Evolutionary conservation across 2,113 vertebrate genomes (phyloP).

Genomic region (Crotophaga sulcirostris): DNA sequence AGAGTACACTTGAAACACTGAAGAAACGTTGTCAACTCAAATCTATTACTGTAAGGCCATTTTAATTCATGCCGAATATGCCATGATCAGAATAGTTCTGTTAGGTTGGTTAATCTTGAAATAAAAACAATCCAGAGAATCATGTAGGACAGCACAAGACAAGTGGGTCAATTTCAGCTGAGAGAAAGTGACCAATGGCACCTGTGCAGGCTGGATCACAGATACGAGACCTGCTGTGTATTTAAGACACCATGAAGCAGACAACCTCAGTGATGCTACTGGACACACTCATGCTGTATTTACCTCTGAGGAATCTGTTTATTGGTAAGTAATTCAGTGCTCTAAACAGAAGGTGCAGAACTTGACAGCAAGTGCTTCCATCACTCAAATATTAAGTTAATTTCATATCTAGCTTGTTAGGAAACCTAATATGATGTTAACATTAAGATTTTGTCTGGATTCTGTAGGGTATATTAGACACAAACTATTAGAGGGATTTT

Average conservation of each 20-base stretch:
- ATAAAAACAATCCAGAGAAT: neutral
- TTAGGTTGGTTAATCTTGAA: neutral
- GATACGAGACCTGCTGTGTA: neutral
- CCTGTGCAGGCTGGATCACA: neutral
- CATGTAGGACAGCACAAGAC: neutral
- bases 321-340: neutral
- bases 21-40: neutral
- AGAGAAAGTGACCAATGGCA: neutral
- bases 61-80: neutral
- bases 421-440: neutral
- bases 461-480: neutral
- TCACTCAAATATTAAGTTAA: neutral
- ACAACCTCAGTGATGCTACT: neutral
- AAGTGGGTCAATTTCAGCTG: neutral
- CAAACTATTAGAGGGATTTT: neutral
- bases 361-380: neutral
- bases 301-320: neutral
- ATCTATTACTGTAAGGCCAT: neutral
- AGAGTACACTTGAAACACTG: neutral
- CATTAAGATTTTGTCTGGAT: neutral
- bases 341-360: neutral
- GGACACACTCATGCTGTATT: neutral
- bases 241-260: neutral
- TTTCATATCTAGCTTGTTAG: neutral
- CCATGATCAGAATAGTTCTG: neutral